Percentiles rank a stretch among this genome's conserved stretches.
Evolutionary conservation across 2,888 invertebrate species (phyloP).

Genomic region (Buathra laborator): DNA sequence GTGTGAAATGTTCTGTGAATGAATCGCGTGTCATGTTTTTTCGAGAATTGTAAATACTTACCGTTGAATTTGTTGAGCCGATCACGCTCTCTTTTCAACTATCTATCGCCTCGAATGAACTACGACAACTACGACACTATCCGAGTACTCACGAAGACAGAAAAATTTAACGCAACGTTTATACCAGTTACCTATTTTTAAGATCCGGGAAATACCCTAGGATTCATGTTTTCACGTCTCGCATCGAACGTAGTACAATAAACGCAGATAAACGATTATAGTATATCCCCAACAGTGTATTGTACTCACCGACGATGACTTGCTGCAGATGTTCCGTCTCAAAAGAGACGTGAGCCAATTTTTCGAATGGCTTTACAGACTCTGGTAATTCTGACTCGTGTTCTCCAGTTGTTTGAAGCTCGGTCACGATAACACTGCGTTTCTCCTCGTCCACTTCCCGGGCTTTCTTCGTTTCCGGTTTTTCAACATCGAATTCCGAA

Average conservation of each 20-base stretch:
- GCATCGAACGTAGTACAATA: constrained; percentile 1
- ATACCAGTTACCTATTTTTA: constrained; percentile 25
- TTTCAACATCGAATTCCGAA: constrained; percentile 76
- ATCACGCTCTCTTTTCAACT: constrained; percentile 43
- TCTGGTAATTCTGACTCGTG: constrained; percentile 85
- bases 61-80: constrained; percentile 38
- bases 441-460: constrained; percentile 80
- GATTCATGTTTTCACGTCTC: not conserved
- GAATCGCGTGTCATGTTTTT: constrained; percentile 55
- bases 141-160: constrained; percentile 44
- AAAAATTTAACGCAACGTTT: constrained; percentile 29
- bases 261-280: constrained; percentile 32
- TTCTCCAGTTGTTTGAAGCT: constrained; percentile 85
- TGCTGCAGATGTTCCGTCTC: constrained; percentile 81
- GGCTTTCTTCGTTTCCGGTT: constrained; percentile 79
- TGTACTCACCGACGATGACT: constrained; percentile 80
- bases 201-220: constrained; percentile 6
- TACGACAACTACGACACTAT: constrained; percentile 34
- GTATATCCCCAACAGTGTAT: constrained; percentile 57
- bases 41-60: constrained; percentile 56
- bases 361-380: constrained; percentile 84
- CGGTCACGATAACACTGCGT: constrained; percentile 86
- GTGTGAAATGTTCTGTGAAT: constrained; percentile 56
- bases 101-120: constrained; percentile 36
- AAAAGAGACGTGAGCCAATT: constrained; percentile 83